Evolutionary conservation across 1,140 invertebrate genomes (phyloP).

Genomic region (Rhagoletis zephyria): DNA sequence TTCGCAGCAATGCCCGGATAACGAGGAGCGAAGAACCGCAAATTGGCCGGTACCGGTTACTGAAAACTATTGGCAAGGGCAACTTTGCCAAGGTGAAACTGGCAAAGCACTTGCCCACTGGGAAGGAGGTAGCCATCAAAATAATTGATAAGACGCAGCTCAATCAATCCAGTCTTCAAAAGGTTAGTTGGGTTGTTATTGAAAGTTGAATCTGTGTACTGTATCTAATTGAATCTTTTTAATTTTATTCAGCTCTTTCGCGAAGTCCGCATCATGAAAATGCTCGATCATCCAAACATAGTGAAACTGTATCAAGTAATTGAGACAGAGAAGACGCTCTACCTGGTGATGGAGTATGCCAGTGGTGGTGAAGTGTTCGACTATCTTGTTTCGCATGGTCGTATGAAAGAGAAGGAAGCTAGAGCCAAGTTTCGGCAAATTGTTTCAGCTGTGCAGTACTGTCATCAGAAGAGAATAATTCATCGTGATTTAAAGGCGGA

Average conservation of each 20-base stretch:
- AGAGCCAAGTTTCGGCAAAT: constrained; percentile 99
- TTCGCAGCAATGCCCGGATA: too few species aligned
- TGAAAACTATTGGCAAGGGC: constrained; percentile 99
- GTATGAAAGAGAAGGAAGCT: constrained; percentile 99
- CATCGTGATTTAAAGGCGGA: constrained; percentile 95
- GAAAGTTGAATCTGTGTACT: constrained; percentile 32
- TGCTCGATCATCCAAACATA: constrained; percentile 99
- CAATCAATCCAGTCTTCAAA: too few species aligned
- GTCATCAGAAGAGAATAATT: constrained; percentile 99
- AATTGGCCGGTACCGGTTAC: constrained; percentile 98
- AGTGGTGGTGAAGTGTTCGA: constrained; percentile 99
- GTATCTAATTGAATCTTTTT: constrained; percentile 58
- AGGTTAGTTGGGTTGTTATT: constrained; percentile 87
- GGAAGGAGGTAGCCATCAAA: constrained; percentile 99
- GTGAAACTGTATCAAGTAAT: constrained; percentile 99
- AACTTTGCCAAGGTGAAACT: constrained; percentile 99
- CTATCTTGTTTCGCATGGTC: constrained; percentile 98
- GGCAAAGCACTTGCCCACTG: constrained; percentile 98
- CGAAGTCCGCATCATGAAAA: constrained; percentile 99
- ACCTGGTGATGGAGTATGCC: constrained; percentile 99
- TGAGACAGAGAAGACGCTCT: constrained; percentile 99
- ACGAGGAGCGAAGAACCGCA: too few species aligned
- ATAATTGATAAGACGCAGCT: constrained; percentile 99
- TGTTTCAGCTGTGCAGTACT: constrained; percentile 99
- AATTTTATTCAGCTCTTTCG: too few species aligned